Conservation (phyloP, 1,140 invertebrate species). For the Helicoverpa armigera region DNA sequence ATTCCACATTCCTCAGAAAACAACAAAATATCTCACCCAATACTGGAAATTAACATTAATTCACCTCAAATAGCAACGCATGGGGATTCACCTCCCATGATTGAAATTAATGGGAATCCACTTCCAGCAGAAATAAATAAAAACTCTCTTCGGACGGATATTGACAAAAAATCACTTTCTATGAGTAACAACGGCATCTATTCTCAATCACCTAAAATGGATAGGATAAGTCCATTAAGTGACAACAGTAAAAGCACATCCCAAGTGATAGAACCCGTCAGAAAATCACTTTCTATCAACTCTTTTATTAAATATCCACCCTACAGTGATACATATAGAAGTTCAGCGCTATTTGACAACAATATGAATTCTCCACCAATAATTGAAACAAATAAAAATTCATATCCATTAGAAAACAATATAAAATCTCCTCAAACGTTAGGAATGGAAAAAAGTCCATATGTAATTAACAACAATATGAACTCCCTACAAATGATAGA, state of each 20-base stretch:
- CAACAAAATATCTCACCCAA: conserved; percentile 1
- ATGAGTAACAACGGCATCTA: not conserved
- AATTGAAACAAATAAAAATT: too few relatives aligned
- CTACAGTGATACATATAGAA: not conserved
- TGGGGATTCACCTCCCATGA: conserved; percentile 8
- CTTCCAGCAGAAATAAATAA: not conserved
- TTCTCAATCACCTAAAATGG: not conserved
- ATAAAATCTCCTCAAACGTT: too few relatives aligned
- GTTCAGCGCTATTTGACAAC: not conserved
- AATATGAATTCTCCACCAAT: not conserved
- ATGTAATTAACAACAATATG: too few relatives aligned
- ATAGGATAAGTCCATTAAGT: not conserved
- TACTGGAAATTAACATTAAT: conserved; percentile 32
- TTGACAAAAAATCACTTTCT: not conserved
- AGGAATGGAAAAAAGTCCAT: too few relatives aligned
- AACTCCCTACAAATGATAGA: too few relatives aligned
- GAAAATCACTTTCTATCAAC: not conserved
- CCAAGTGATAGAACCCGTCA: not conserved
- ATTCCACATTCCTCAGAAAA: conserved; percentile 15
- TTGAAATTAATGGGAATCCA: conserved; percentile 18
- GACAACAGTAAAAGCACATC: too few relatives aligned
- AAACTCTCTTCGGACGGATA: not conserved
- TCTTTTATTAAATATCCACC: not conserved
- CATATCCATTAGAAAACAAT: too few relatives aligned
- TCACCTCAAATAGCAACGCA: conserved; percentile 15